phyloP scores from a whole-genome alignment of 2,113 vertebrate species.

The Pongo pygmaeus region DNA sequence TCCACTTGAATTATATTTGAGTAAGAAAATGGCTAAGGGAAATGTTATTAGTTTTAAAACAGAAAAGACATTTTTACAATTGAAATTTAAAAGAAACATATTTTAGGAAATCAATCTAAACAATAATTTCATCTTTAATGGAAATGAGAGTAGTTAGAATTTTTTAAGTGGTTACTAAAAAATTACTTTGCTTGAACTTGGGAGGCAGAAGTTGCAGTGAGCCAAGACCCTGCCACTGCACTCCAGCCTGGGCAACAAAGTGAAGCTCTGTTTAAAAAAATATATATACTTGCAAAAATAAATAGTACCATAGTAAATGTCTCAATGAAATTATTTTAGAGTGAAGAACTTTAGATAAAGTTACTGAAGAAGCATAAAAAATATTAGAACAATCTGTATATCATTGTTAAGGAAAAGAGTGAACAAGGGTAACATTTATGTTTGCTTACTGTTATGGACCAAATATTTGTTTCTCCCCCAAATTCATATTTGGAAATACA shows the following conservation, averaged over 20 bases:
- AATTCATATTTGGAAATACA: not conserved
- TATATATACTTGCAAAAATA: not conserved
- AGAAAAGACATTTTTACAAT: not conserved
- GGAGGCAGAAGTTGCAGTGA: no score
- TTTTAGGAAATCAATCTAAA: not conserved
- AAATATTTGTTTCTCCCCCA: not conserved
- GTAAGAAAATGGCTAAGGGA: not conserved
- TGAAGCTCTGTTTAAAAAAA: no score
- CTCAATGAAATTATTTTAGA: not conserved
- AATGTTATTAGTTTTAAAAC: not conserved
- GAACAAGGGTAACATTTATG: not conserved
- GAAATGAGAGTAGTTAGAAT: not conserved
- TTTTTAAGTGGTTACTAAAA: not conserved
- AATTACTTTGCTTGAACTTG: not conserved
- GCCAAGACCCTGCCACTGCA: no score
- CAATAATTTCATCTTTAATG: not conserved
- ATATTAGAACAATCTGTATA: not conserved
- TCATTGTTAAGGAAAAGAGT: not conserved
- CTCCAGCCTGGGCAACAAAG: no score
- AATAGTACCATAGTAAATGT: not conserved
- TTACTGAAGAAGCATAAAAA: not conserved
- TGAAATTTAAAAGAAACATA: not conserved
- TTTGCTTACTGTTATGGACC: no score
- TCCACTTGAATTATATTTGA: not conserved
- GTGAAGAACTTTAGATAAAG: not conserved